Conservation (phyloP, 2,888 invertebrate genomes). For the Ochropleura leucogaster region DNA sequence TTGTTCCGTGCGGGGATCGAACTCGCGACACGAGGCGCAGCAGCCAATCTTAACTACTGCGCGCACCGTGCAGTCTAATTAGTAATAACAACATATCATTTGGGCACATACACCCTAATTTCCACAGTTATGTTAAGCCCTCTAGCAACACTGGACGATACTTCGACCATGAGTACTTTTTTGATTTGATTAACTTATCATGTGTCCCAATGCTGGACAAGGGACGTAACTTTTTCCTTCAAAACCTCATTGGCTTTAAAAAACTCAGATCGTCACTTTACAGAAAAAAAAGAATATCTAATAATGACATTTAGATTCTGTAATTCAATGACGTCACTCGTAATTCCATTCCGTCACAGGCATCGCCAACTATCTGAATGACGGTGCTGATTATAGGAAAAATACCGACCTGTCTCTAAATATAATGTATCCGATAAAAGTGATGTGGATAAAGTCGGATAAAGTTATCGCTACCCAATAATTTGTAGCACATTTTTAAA, state of each 20-base stretch:
- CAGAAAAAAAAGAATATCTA: neutral
- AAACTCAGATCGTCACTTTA: neutral
- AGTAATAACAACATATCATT: too few relatives aligned
- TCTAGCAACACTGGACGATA: neutral
- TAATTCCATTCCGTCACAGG: constrained; percentile 34
- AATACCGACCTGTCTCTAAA: constrained; percentile 39
- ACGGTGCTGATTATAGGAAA: constrained; percentile 52
- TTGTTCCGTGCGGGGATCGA: too few relatives aligned
- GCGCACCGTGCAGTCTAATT: too few relatives aligned
- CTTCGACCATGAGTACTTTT: neutral
- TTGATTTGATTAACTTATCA: neutral
- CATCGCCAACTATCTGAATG: constrained; percentile 41
- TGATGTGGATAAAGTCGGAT: constrained; percentile 56
- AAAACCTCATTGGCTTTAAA: neutral
- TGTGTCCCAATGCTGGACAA: neutral
- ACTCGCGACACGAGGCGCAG: too few relatives aligned
- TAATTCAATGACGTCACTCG: constrained; percentile 12
- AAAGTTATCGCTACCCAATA: constrained; percentile 53
- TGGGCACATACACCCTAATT: too few relatives aligned
- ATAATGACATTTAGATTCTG: neutral
- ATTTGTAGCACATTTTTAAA: constrained; percentile 29
- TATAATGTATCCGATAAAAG: constrained; percentile 56
- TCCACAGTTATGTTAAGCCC: neutral
- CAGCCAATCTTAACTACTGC: too few relatives aligned
- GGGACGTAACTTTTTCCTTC: neutral